These are phyloP conservation scores for Eriosoma lanigerum DNA, from an alignment of 1,140 invertebrate species.

Conservation along the genomic window DNA sequence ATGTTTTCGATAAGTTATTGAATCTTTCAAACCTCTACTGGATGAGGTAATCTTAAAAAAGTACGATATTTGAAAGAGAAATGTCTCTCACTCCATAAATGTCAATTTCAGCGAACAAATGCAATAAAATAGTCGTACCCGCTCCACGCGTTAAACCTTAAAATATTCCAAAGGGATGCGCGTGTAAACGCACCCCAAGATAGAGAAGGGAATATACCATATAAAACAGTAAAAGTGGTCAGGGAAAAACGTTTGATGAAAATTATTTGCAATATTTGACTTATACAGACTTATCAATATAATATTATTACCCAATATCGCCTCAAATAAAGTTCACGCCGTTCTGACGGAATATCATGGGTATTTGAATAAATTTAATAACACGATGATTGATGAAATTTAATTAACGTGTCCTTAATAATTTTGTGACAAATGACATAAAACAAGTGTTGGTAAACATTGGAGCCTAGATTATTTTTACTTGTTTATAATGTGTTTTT, in stretches of 20 bases:
- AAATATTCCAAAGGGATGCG: constrained; percentile 49
- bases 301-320: no score
- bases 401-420: no score
- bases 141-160: constrained; percentile 25
- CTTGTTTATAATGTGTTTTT: no score
- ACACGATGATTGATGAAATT: no score
- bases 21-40: constrained; percentile 39
- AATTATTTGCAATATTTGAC: not conserved
- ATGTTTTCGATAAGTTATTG: constrained; percentile 21
- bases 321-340: no score
- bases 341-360: no score
- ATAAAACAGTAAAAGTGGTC: not conserved
- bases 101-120: constrained; percentile 47
- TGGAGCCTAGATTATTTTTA: no score
- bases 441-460: no score
- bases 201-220: not conserved
- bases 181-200: not conserved
- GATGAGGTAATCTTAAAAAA: constrained; percentile 16
- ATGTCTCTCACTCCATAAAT: constrained; percentile 49
- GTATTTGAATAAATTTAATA: no score
- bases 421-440: no score
- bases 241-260: not conserved
- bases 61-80: constrained; percentile 35
- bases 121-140: constrained; percentile 48
- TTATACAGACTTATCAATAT: no score